phyloP scores from a whole-genome alignment of 2,888 invertebrate species.

The Philonicus albiceps region DNA sequence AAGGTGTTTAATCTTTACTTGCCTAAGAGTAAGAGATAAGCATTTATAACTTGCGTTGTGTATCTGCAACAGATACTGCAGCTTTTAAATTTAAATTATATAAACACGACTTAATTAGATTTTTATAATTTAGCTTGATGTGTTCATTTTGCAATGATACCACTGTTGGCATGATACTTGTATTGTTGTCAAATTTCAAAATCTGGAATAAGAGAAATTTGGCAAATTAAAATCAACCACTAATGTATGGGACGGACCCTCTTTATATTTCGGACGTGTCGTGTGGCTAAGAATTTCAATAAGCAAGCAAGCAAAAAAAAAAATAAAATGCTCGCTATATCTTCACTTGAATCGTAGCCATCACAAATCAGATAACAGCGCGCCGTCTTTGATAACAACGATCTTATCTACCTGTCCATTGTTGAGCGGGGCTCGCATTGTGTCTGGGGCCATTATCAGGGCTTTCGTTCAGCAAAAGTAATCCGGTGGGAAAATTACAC shows the following conservation, averaged over 20 bases:
- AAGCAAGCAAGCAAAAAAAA: neutral
- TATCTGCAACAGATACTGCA: neutral
- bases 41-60: neutral
- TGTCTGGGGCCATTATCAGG: neutral
- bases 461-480: neutral
- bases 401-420: neutral
- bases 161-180: too few species aligned
- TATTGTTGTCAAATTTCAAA: neutral
- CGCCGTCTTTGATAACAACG: neutral
- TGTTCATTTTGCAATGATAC: neutral
- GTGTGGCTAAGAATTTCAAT: neutral
- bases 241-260: neutral
- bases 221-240: neutral
- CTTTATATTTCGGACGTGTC: neutral
- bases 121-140: neutral
- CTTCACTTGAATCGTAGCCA: neutral
- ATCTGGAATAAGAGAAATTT: neutral
- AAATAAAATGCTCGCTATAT: neutral
- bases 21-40: neutral
- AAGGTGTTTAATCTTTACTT: neutral
- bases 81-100: neutral
- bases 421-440: neutral
- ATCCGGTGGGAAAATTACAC: conserved; percentile 12
- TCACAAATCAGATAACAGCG: neutral
- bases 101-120: neutral